Conservation (phyloP, 2,113 vertebrate species). For the Crypturellus undulatus region DNA sequence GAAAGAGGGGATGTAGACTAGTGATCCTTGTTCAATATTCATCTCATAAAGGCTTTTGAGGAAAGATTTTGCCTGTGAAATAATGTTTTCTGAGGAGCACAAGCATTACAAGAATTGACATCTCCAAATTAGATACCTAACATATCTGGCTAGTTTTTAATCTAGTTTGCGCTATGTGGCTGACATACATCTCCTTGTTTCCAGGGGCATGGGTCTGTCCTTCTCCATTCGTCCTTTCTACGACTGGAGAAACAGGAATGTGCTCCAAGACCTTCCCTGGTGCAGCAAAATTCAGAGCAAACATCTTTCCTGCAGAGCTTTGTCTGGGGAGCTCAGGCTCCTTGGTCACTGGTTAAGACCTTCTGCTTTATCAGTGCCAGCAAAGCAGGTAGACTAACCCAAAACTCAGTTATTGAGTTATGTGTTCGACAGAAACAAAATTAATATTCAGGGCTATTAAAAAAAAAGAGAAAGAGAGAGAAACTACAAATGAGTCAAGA, state of each 20-base stretch:
- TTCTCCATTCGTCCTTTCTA: background rate
- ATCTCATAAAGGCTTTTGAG: background rate
- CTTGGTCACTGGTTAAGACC: background rate
- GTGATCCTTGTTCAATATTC: background rate
- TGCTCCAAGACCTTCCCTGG: background rate
- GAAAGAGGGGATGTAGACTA: background rate
- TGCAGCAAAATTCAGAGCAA: background rate
- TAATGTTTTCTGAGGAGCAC: background rate
- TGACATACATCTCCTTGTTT: background rate
- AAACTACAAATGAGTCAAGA: background rate
- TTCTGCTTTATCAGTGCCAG: background rate
- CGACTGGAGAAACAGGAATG: background rate
- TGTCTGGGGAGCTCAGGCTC: background rate
- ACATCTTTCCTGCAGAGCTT: background rate
- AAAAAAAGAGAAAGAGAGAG: background rate
- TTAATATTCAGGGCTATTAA: background rate
- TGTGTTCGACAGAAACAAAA: background rate
- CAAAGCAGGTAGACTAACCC: background rate
- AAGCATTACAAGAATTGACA: accelerated
- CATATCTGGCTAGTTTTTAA: accelerated
- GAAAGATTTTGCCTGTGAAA: background rate
- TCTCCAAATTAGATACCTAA: accelerated
- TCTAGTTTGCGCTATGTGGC: background rate
- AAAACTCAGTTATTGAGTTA: accelerated
- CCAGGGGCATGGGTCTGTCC: background rate